Percentiles rank a stretch among this genome's conserved stretches.
phyloP scores from a whole-genome alignment of 2,797 vertebrate genomes.

The Alectoris magna region DNA sequence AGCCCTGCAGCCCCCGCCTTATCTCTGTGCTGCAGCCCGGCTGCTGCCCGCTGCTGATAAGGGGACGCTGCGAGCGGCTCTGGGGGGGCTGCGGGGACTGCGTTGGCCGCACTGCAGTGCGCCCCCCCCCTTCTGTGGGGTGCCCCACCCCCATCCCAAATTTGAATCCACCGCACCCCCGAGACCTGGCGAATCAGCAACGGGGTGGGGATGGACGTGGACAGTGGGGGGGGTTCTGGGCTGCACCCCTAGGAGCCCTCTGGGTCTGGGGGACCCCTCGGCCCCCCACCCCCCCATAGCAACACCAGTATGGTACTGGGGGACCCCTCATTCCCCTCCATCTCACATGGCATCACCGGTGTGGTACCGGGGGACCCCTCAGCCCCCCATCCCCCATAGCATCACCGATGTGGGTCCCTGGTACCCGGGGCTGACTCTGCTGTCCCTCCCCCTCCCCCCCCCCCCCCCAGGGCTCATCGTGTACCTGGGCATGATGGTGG shows the following conservation, averaged over 20 bases:
- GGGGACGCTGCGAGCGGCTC: neutral
- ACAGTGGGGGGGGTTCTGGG: neutral
- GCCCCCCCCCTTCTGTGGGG: neutral
- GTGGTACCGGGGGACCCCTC: no score
- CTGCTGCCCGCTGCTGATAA: neutral
- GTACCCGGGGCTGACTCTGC: neutral
- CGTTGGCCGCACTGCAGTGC: neutral
- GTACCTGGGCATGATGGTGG: conserved; percentile 98
- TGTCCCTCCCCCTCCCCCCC: conserved; percentile 21
- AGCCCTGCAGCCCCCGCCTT: neutral
- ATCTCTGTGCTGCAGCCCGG: neutral
- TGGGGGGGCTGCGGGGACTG: neutral
- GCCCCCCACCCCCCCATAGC: no score
- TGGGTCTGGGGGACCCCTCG: no score
- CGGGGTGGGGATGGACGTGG: no score
- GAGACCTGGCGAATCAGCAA: neutral
- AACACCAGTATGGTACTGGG: no score
- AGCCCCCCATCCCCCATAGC: no score
- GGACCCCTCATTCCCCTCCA: no score
- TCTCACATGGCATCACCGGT: no score
- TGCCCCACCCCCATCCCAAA: neutral
- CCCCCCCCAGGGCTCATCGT: conserved; percentile 90
- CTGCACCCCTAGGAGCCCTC: neutral
- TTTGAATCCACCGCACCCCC: neutral
- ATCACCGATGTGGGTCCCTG: no score